These are phyloP conservation scores for Deilephila elpenor DNA, from an alignment of 2,888 invertebrate species.

Conservation along the genomic window DNA sequence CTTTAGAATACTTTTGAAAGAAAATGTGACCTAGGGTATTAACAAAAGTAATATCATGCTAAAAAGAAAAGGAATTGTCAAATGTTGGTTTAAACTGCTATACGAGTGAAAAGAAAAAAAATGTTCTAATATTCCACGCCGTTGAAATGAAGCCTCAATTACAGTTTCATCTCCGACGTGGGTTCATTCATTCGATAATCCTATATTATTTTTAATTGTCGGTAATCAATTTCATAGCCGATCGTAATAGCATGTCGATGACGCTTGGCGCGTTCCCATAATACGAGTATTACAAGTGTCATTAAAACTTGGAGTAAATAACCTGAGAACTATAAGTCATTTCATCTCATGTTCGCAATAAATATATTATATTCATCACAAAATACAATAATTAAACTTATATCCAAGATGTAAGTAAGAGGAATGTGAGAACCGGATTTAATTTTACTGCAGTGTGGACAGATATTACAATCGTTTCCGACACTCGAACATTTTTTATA, in stretches of 20 bases:
- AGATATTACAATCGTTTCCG: conserved; percentile 6
- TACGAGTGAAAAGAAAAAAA: too few relatives aligned
- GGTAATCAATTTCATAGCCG: neutral
- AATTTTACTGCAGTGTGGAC: neutral
- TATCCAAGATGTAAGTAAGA: neutral
- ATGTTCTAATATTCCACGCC: too few relatives aligned
- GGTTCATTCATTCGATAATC: neutral
- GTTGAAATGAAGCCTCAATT: neutral
- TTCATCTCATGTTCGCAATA: neutral
- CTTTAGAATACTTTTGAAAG: too few relatives aligned
- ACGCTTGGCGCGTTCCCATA: too few relatives aligned
- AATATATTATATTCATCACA: neutral
- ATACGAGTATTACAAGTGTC: too few relatives aligned
- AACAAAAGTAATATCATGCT: too few relatives aligned
- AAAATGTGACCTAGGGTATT: too few relatives aligned
- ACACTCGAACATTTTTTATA: neutral
- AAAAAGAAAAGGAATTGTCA: too few relatives aligned
- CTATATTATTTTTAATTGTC: neutral
- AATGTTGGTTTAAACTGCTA: too few relatives aligned
- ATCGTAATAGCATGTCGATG: neutral
- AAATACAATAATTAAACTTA: neutral
- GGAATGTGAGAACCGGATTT: neutral
- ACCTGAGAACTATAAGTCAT: neutral
- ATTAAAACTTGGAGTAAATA: neutral
- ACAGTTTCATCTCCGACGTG: neutral